Conservation (phyloP, 1,140 invertebrate genomes). For the Drosophila rhopaloa region DNA sequence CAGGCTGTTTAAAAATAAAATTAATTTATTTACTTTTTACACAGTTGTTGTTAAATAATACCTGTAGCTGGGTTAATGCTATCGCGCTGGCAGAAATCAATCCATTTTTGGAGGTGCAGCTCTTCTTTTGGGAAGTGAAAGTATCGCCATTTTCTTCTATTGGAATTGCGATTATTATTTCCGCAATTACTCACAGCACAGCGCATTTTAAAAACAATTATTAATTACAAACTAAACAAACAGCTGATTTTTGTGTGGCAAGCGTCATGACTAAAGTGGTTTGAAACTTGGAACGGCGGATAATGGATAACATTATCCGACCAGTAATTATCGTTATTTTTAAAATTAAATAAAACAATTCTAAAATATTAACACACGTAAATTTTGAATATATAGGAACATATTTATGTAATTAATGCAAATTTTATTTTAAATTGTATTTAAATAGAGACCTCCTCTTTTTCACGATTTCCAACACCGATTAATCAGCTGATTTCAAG, state of each 20-base stretch:
- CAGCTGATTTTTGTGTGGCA: background rate
- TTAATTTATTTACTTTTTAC: background rate
- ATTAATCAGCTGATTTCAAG: constrained; percentile 35
- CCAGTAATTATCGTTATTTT: background rate
- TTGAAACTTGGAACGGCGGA: background rate
- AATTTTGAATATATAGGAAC: background rate
- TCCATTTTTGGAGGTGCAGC: constrained; percentile 37
- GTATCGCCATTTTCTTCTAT: constrained; percentile 44
- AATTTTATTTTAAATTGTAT: background rate
- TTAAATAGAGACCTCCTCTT: background rate
- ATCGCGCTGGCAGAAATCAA: constrained; percentile 45
- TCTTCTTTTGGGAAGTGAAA: constrained; percentile 53
- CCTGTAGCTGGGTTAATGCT: constrained; percentile 43
- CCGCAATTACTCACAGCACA: constrained; percentile 55
- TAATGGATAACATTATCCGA: background rate
- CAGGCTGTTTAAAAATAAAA: constrained; percentile 30
- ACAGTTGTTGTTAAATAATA: constrained; percentile 1
- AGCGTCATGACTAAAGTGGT: background rate
- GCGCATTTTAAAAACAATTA: constrained; percentile 34
- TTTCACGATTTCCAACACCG: constrained; percentile 3
- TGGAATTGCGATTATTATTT: constrained; percentile 50
- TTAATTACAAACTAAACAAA: constrained; percentile 7
- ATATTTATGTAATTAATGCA: background rate
- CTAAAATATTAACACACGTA: background rate
- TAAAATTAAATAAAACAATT: background rate